Evolutionary conservation across 2,888 invertebrate genomes (phyloP), one percentile per base, ranked within the genome.

Genomic region (Phytoseiulus persimilis): DNA sequence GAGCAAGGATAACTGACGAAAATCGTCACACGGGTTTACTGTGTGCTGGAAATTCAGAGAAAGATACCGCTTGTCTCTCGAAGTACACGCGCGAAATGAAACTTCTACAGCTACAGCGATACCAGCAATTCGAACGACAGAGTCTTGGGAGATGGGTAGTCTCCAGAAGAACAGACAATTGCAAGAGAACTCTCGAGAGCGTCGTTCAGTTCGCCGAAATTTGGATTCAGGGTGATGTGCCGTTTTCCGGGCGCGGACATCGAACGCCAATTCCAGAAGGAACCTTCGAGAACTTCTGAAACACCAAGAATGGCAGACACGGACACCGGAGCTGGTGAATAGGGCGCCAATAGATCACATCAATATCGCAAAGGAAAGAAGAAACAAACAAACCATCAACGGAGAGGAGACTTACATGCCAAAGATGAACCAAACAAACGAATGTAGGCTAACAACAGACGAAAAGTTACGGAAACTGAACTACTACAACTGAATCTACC

Each of bases 301-400:
- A 9, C 28, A 6, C 6, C 9, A 87, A 9, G 18, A 33, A 28
- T 33, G 87, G 87, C 87, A 87, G 87, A 87, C 87, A 87, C n/a
- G n/a, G n/a, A n/a, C 33, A 87, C 87, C 87, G 87, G 87, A 87
- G 87, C 87, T 87, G 87, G 32, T 87, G 87, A 33, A 32, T 45
- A 39, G 87, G 87, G 33, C 87, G 87, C 87, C 87, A 87, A 87
- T 87, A 33, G n/a, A 87, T 65, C 65, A 65, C 65, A 65, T 65
- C 65, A 65, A 65, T 2, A 65, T 23, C 28, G 65, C 65, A 18
- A 39, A 39, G 39, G 9, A 39, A 39, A 9, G 9, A 39, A 39
- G 3, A 39, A 39, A 18, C 65, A 3, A 46, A 6, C 6, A 46
- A 14, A 65, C 65, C 65, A 65, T 65, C 65, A 28, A 1, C 65